These are phyloP conservation scores for Python bivittatus DNA, from an alignment of 2,113 vertebrate species.

Conservation along the genomic window DNA sequence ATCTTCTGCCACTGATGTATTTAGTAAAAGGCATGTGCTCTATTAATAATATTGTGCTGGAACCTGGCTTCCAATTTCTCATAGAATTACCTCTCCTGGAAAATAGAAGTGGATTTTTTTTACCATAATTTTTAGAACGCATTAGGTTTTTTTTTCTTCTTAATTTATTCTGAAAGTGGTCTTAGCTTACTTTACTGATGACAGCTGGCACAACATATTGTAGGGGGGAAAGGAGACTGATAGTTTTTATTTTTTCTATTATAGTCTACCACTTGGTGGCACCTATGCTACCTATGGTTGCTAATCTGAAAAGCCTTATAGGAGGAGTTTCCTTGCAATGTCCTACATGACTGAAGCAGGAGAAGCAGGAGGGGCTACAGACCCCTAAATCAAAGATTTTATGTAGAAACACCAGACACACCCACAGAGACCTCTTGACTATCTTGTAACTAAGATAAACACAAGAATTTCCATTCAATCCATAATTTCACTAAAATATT, in stretches of 20 bases:
- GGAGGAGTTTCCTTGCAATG: neutral
- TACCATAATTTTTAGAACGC: neutral
- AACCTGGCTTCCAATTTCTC: neutral
- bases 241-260: neutral
- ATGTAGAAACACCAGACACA: neutral
- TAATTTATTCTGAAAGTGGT: neutral
- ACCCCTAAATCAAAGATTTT: neutral
- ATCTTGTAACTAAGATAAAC: neutral
- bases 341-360: neutral
- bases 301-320: neutral
- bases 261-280: neutral
- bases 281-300: neutral
- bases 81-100: neutral
- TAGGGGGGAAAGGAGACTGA: neutral
- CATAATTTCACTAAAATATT: neutral
- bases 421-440: neutral
- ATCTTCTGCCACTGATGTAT: neutral
- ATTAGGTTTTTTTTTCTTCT: neutral
- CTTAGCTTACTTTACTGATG: neutral
- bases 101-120: neutral
- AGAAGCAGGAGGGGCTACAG: neutral
- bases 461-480: neutral
- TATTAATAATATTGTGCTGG: neutral
- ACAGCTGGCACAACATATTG: neutral
- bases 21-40: neutral